A percentile compares a stretch with the other conserved stretches of the same genome.
These are phyloP conservation scores for Bettongia penicillata DNA, from an alignment of 2,113 vertebrate species.

Conservation along the genomic window DNA sequence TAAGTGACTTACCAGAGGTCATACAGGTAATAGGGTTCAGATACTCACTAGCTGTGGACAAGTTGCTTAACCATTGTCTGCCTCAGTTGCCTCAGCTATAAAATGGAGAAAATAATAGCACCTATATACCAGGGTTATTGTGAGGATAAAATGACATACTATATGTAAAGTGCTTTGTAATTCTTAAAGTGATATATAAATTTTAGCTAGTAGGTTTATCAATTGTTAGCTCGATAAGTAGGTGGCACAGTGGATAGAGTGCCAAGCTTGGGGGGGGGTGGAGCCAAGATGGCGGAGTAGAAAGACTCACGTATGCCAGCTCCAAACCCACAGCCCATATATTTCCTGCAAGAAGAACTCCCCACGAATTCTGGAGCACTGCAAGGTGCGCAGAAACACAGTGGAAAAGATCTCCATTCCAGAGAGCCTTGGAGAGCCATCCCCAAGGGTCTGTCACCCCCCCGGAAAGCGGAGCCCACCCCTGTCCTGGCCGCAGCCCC, in stretches of 20 bases:
- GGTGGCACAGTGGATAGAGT: background rate
- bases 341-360: too few relatives aligned
- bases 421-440: too few relatives aligned
- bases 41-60: background rate
- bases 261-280: too few relatives aligned
- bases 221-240: background rate
- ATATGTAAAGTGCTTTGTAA: background rate
- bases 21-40: background rate
- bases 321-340: too few relatives aligned
- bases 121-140: background rate
- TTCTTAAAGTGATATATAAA: background rate
- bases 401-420: too few relatives aligned
- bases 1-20: background rate
- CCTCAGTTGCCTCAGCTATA: background rate
- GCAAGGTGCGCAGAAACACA: too few relatives aligned
- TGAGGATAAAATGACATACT: background rate
- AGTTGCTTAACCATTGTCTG: background rate
- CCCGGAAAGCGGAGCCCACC: too few relatives aligned
- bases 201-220: background rate
- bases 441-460: too few relatives aligned
- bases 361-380: too few relatives aligned
- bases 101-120: background rate
- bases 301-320: too few relatives aligned
- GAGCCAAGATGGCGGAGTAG: too few relatives aligned
- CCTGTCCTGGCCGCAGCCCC: too few relatives aligned